Percentiles rank a stretch among this genome's conserved stretches.
Evolutionary conservation across 1,140 invertebrate genomes (phyloP).

Genomic region (Penaeus vannamei): DNA sequence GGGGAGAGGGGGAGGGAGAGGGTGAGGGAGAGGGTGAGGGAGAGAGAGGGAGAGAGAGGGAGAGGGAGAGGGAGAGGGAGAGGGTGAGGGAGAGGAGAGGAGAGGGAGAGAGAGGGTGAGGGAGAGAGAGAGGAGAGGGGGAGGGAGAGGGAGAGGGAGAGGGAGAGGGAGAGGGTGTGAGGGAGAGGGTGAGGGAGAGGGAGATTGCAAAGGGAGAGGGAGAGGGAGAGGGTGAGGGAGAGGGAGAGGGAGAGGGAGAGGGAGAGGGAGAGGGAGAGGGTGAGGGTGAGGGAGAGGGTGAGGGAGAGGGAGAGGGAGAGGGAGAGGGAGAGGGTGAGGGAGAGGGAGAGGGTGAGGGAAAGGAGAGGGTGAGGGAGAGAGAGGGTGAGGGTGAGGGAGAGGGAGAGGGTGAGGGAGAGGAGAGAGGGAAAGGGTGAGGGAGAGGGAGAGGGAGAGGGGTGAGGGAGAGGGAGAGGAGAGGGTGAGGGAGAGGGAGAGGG

Average conservation of each 20-base stretch:
- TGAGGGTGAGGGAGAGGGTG: neutral
- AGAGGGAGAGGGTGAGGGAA: neutral
- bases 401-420: neutral
- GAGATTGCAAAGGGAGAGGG: neutral
- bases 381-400: neutral
- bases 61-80: slow-evolving; percentile 31
- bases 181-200: neutral
- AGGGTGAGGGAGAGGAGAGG: neutral
- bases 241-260: neutral
- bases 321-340: neutral
- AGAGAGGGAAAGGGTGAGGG: neutral
- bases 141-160: too few relatives aligned
- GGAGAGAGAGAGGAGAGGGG: neutral
- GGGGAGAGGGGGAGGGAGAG: neutral
- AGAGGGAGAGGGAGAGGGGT: neutral
- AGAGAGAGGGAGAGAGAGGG: slow-evolving; percentile 14
- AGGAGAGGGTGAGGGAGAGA: neutral
- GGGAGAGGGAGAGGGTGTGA: neutral
- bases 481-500: too few relatives aligned
- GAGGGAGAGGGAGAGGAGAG: neutral
- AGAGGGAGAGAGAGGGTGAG: slow-evolving; percentile 19
- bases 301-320: neutral
- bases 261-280: neutral
- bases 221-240: neutral
- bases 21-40: neutral